Evolutionary conservation across 2,888 invertebrate species (phyloP), one percentile per base, ranked within the genome.

Genomic region (Laspeyria flexula): DNA sequence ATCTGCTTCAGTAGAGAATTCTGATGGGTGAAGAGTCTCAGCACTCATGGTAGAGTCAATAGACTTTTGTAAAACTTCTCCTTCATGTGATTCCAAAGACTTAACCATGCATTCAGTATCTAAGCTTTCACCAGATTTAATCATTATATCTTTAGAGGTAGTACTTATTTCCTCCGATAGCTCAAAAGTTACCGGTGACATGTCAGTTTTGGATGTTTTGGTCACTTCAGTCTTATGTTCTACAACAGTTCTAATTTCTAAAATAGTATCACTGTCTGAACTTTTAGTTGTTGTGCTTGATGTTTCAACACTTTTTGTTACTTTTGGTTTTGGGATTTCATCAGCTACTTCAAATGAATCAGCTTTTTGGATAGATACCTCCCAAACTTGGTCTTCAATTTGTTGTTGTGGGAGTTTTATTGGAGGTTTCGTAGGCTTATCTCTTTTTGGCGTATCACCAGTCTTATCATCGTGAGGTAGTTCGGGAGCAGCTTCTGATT

Each of bases 91-190:
- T 71, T 93, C 93, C 49, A 93, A 78, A 31, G 93, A 93, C 63
- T 93, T 92, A 1, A 92, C 76, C 93, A 93, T 93, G 61, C 74
- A 91, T 71, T 93, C 93, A 10, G 93, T 93, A 50, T 93, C 93
- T 38, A 90, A 71, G 46, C 93, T 93, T 75, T 92, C 93, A 25
- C 91, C 92, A 25, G 93, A 93, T 77, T 92, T 92, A 3, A 91
- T 79, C 93, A 93, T 93, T 4, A 90, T 77, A 55, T 93, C 93
- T 77, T 88, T 92, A 2, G 92, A 90, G 25, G 77, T 77, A 1
- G 83, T 85, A 63, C 89, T 90, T 15, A 84, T 77, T 60, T 91
- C 91, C 53, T 92, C 92, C 30, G 87, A 88, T 34, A 83, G 68
- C 75, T 91, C 92, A 47, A 85, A 79, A 39, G 85, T 82, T 51